A percentile compares a stretch with the other conserved stretches of the same genome.
These are phyloP conservation scores for Chrysolina haemoptera DNA, from an alignment of 2,888 invertebrate species.

Conservation along the genomic window DNA sequence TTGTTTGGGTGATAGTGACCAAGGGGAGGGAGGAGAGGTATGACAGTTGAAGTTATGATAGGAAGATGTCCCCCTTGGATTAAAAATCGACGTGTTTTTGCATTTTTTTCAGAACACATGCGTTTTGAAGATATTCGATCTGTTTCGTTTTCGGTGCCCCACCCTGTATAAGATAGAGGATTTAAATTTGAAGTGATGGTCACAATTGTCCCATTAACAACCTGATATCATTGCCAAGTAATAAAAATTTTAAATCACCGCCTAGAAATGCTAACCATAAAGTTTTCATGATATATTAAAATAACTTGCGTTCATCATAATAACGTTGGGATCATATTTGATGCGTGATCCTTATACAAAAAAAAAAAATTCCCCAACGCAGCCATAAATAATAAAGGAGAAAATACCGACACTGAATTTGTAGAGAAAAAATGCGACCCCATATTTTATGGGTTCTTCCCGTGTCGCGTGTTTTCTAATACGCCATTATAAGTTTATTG, in stretches of 20 bases:
- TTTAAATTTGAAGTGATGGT: too few species aligned
- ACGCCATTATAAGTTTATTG: constrained; percentile 32
- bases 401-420: constrained; percentile 36
- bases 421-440: constrained; percentile 29
- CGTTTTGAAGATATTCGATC: too few species aligned
- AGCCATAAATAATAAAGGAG: constrained; percentile 16
- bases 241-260: background rate
- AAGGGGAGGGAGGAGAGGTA: too few species aligned
- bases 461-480: constrained; percentile 32
- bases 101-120: too few species aligned
- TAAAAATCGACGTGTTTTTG: too few species aligned
- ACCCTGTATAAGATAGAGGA: too few species aligned
- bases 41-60: too few species aligned
- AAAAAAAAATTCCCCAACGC: background rate
- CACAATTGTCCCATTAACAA: too few species aligned
- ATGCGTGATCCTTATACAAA: constrained; percentile 25
- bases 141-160: too few species aligned
- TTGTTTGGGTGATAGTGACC: too few species aligned
- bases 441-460: constrained; percentile 28
- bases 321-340: constrained; percentile 29
- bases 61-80: too few species aligned
- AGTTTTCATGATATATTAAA: background rate
- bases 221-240: too few species aligned
- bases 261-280: background rate
- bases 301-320: constrained; percentile 10